Percentiles rank a stretch among this genome's conserved stretches.
Evolutionary conservation across 1,140 invertebrate species (phyloP).

Genomic region (Papilio helenus): DNA sequence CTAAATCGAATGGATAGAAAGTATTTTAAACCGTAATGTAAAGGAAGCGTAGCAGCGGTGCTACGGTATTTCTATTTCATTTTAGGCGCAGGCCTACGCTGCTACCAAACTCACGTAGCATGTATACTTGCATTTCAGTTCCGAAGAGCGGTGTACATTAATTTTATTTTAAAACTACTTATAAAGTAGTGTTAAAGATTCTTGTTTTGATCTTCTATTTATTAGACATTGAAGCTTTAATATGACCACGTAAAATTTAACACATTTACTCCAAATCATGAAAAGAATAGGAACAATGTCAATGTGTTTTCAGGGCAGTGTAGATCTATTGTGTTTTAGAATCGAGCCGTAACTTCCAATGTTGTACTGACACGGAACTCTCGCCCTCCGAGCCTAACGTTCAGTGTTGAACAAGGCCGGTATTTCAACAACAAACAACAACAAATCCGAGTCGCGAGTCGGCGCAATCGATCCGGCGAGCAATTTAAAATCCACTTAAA

Average conservation of each 20-base stretch:
- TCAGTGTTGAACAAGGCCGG: conserved; percentile 43
- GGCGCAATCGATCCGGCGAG: conserved; percentile 62
- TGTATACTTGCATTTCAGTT: too few species aligned
- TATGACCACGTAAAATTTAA: neutral
- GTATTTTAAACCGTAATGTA: neutral
- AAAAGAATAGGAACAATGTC: conserved; percentile 12
- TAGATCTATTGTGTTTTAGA: conserved; percentile 17
- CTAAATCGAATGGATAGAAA: conserved; percentile 14
- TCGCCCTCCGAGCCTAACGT: conserved; percentile 6
- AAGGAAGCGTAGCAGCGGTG: neutral
- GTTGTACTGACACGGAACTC: conserved; percentile 31
- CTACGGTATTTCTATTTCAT: neutral
- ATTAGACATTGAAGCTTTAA: neutral
- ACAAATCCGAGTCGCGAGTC: conserved; percentile 44
- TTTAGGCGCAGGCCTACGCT: neutral
- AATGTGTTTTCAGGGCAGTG: conserved; percentile 18
- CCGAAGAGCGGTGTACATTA: neutral
- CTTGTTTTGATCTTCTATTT: neutral
- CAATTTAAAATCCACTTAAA: conserved; percentile 81
- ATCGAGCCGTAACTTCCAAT: neutral
- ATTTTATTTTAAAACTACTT: too few species aligned
- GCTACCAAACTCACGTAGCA: neutral
- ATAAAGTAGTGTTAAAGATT: too few species aligned
- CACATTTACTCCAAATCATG: neutral
- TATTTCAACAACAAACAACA: conserved; percentile 58